Conservation (phyloP, 2,888 invertebrate species). For the Orchesella flavescens region DNA sequence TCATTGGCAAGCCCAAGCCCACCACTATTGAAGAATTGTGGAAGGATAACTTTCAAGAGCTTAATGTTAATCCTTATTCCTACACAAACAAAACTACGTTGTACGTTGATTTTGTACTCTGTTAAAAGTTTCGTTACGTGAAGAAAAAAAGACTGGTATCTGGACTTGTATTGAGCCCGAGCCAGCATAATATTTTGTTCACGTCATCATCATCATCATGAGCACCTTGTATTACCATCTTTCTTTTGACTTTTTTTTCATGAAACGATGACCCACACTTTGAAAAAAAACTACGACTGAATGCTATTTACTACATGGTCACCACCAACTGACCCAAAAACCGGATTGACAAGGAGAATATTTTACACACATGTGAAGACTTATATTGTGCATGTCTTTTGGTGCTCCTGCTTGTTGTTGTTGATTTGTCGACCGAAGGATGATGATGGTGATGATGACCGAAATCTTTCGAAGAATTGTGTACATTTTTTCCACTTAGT, state of each 20-base stretch:
- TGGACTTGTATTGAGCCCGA: conserved; percentile 6
- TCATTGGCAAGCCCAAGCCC: too few relatives aligned
- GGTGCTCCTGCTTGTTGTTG: conserved; percentile 17
- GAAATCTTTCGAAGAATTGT: conserved; percentile 49
- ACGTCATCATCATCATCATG: conserved; percentile 12
- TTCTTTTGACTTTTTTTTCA: background rate
- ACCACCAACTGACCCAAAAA: conserved; percentile 62
- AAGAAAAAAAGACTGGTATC: background rate
- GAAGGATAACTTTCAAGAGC: too few relatives aligned
- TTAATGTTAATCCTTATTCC: too few relatives aligned
- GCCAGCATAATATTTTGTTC: conserved; percentile 11
- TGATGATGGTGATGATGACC: conserved; percentile 41
- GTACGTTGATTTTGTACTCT: too few relatives aligned
- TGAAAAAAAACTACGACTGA: conserved; percentile 28
- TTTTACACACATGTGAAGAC: conserved; percentile 12
- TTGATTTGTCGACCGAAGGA: conserved; percentile 36
- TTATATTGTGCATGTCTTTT: background rate
- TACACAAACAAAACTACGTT: too few relatives aligned
- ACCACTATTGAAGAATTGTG: too few relatives aligned
- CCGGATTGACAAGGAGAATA: conserved; percentile 55
- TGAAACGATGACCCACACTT: conserved; percentile 51
- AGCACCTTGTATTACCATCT: too few relatives aligned
- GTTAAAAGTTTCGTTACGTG: too few relatives aligned
- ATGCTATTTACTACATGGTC: conserved; percentile 25
- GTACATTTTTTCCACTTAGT: background rate